Evolutionary conservation across 2,113 vertebrate species (phyloP), one percentile per base, ranked within the genome.

Genomic region (Coregonus clupeaformis): DNA sequence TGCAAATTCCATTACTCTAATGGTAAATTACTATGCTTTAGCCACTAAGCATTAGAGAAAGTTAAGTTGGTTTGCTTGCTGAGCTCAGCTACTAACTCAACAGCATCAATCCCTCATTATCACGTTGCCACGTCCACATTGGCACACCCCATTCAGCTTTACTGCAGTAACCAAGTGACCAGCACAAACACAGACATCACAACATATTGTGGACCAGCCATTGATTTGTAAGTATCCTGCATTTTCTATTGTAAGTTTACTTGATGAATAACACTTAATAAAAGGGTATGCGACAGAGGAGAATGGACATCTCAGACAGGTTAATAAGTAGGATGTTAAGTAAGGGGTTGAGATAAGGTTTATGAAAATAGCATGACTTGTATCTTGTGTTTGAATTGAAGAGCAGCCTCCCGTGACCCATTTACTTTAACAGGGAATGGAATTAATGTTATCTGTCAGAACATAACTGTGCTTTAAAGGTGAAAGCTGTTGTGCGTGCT

Each of bases 131-230:
- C 70, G 80, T 81, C 70, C 36, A 83, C 73, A 74, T 29, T 71
- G 69, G 59, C 83, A 71, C 65, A 75, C 72, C 77, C 78, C 36
- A 42, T 49, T 78, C 67, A 77, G 42, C 71, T 72, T 77, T 45
- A 80, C 76, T 74, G 73, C 78, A 78, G 89, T 91, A 84, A 84
- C 91, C 80, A 88, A 86, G 90, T 85, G 87, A 90, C 88, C 80
- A 66, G 69, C 74, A 80, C 77, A 90, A 91, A 91, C 89, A 90
- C 75, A 88, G 9, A 69, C 36, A 79, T 67, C 13, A 64, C 69
- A 29, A 18, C 1, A 7, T 24, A 24, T 64, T 32, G 68, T 59
- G 69, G 76, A 20, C 77, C 57, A 70, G 64, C 45, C 76, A 69
- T 30, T 64, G 71, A 9, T 20, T 57, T 49, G 86, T 86, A 68